phyloP scores from a whole-genome alignment of 2,888 invertebrate species.

The Epinotia ramella region DNA sequence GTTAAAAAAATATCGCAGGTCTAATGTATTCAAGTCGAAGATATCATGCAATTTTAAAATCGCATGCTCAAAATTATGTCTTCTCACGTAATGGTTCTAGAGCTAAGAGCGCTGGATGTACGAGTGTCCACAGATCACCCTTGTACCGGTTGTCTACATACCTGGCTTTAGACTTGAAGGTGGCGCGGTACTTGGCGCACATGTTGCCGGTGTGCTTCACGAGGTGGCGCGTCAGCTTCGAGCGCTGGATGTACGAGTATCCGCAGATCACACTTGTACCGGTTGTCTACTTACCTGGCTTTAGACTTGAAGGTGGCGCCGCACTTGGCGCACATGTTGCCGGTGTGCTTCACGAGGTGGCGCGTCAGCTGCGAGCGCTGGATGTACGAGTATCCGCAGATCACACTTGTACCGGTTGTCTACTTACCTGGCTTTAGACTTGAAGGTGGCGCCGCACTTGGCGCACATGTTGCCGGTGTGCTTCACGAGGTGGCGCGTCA shows the following conservation, averaged over 20 bases:
- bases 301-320: conserved; percentile 58
- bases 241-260: conserved; percentile 92
- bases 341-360: conserved; percentile 91
- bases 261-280: conserved; percentile 89
- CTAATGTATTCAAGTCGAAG: too few species aligned
- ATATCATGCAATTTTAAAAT: too few species aligned
- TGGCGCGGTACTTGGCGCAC: too few species aligned
- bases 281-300: conserved; percentile 56
- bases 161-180: conserved; percentile 49
- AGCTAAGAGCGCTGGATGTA: too few species aligned
- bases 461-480: conserved; percentile 89
- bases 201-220: conserved; percentile 89
- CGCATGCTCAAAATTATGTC: neutral
- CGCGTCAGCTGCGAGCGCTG: conserved; percentile 92
- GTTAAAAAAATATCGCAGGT: too few species aligned
- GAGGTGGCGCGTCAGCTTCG: conserved; percentile 91
- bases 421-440: conserved; percentile 59
- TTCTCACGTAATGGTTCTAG: too few species aligned
- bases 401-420: conserved; percentile 83
- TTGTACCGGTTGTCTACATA: too few species aligned
- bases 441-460: conserved; percentile 59
- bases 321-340: conserved; percentile 85
- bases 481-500: conserved; percentile 91
- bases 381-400: conserved; percentile 93
- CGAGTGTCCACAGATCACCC: too few species aligned